Percentiles rank a stretch among this genome's conserved stretches.
These are phyloP conservation scores for Philereme vetulata DNA, from an alignment of 2,888 invertebrate genomes.

Conservation along the genomic window DNA sequence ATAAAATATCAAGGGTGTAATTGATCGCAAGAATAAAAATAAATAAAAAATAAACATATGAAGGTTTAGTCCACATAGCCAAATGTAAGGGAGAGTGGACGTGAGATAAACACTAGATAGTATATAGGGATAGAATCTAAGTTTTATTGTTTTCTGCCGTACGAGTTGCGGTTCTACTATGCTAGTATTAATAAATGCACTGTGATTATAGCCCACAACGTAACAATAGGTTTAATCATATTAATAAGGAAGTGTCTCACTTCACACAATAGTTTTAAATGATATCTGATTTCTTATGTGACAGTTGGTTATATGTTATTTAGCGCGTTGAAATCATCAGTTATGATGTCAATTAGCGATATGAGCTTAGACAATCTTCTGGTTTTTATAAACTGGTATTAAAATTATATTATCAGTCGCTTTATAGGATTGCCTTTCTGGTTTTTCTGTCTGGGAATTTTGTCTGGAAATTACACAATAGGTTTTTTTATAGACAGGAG, in stretches of 20 bases:
- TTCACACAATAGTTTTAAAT: conserved; percentile 27
- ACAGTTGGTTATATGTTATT: conserved; percentile 19
- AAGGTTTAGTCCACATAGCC: too few relatives aligned
- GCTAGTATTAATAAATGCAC: conserved; percentile 15
- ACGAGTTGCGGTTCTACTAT: conserved; percentile 11
- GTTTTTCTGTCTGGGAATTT: not conserved
- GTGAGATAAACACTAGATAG: too few relatives aligned
- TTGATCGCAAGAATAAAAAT: too few relatives aligned
- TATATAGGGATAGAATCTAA: too few relatives aligned
- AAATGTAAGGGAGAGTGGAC: too few relatives aligned
- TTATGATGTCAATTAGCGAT: conserved; percentile 16
- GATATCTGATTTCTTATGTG: conserved; percentile 33
- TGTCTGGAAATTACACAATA: not conserved
- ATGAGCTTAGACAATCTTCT: conserved; percentile 9
- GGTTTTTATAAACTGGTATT: not conserved
- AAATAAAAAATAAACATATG: too few relatives aligned
- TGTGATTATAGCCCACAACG: conserved; percentile 31
- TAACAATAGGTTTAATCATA: conserved; percentile 49
- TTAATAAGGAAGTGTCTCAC: conserved; percentile 44
- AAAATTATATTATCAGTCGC: not conserved
- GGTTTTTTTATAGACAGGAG: too few relatives aligned
- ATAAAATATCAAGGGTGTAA: too few relatives aligned
- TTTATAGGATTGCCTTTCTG: not conserved
- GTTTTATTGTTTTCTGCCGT: too few relatives aligned
- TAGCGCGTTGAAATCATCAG: conserved; percentile 3